Base-by-base conservation (phyloP, 1,140 invertebrate genomes). In the Papilio xuthus region DNA sequence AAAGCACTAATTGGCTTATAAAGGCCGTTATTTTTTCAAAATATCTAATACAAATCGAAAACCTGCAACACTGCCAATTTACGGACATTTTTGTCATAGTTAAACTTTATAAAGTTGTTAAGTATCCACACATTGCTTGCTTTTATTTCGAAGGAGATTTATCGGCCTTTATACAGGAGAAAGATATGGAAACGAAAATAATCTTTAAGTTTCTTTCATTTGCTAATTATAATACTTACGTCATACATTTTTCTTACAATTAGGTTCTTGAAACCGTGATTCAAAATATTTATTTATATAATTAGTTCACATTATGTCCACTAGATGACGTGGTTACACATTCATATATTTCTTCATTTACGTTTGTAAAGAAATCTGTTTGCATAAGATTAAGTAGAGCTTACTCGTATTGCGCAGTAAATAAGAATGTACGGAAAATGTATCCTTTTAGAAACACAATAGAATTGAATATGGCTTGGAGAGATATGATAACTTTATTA, bases 311-410 rank as follows among this genome's bases (percentile, higher is more conserved):
- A 60, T 23, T 60, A 60, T 60, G 60, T 28, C 60, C 60, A 67
- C 12, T 18, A 15, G 26, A 67, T 67, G 60, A 67, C 60, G 60
- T 32, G 26, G 12, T 67, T 67, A 67, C 60, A 67, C 60, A 32
- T 67, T 60, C 60, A 67, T 67, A 67, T 28, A 32, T 67, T 67
- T 67, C 60, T 67, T 28, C 60, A 67, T 28, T 32, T 15, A 28
- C 26, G 60, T 67, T 28, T 67, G 13, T 67, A 32, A 67, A 67
- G 60, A 67, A 67, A 67, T 67, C 60, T 67, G 60, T 63, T 67
- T 67, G 26, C 60, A 15, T 67, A 67, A 67, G 60, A 67, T 67
- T 28, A 67, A 67, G 60, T 32, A 32, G 26, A 32, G 12, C 60
- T 67, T 67, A 67, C 26, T 67, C 26, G 60, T 67, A 28, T 67